Conservation (phyloP, 2,113 vertebrate genomes). For the Procavia capensis region DNA sequence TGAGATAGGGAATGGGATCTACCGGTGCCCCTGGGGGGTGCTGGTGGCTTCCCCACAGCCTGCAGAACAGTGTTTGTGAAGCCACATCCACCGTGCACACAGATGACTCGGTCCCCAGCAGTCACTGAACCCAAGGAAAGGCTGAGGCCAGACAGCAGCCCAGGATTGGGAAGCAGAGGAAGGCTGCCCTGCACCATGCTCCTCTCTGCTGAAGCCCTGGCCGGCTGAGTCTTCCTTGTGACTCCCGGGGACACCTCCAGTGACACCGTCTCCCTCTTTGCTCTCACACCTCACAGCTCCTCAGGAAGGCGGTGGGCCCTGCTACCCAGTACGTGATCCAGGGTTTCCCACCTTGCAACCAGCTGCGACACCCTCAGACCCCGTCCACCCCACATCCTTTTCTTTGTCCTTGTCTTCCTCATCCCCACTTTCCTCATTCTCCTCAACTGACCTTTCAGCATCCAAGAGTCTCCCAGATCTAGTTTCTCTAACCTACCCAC, state of each 20-base stretch:
- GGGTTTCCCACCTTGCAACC: too few relatives aligned
- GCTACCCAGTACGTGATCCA: too few relatives aligned
- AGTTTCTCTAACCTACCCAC: background rate
- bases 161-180: background rate
- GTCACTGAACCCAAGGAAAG: background rate
- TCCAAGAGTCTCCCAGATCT: background rate
- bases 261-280: background rate
- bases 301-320: too few relatives aligned
- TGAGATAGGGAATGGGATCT: background rate
- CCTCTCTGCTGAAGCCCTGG: background rate
- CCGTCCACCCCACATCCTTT: background rate
- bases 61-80: too few relatives aligned
- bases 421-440: too few relatives aligned
- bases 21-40: background rate
- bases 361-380: background rate
- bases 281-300: background rate
- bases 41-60: too few relatives aligned
- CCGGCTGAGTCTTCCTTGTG: background rate
- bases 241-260: background rate
- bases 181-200: background rate
- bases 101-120: background rate
- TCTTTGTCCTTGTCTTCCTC: background rate
- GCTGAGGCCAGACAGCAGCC: background rate
- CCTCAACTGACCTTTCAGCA: background rate
- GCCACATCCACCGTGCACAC: background rate